phyloP scores from a whole-genome alignment of 2,888 invertebrate species.

The Phoenoteleia sp. region DNA sequence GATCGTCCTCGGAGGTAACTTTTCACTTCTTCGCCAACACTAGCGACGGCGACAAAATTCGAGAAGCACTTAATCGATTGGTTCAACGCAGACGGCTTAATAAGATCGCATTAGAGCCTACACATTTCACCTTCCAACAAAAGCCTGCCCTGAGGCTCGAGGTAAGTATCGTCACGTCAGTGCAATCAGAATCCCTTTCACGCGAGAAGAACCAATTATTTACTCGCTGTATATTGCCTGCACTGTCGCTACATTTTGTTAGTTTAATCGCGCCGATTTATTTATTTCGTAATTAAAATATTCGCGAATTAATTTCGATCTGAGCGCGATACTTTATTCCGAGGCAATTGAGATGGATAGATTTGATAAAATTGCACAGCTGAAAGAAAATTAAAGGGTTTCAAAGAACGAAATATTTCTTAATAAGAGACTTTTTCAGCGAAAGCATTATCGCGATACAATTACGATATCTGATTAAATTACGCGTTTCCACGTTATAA shows the following conservation, averaged over 20 bases:
- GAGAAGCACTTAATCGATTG: constrained; percentile 88
- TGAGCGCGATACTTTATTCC: background rate
- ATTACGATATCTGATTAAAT: background rate
- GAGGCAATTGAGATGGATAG: constrained; percentile 19
- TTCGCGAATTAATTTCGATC: constrained; percentile 23
- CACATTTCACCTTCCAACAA: constrained; percentile 91
- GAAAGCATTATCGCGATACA: no score
- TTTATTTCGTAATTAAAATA: constrained; percentile 46
- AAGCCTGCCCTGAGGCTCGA: constrained; percentile 91
- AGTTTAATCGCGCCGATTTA: constrained; percentile 21
- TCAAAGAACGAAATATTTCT: constrained; percentile 40
- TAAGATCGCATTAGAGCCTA: constrained; percentile 89
- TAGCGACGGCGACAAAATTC: constrained; percentile 87
- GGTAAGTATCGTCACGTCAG: constrained; percentile 86
- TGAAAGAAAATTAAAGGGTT: constrained; percentile 22
- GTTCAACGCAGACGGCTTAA: constrained; percentile 89
- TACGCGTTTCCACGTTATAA: background rate
- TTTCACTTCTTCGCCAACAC: constrained; percentile 87
- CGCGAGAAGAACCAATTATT: constrained; percentile 51
- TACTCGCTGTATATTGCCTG: constrained; percentile 54
- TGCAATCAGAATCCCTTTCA: constrained; percentile 61
- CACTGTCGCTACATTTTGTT: constrained; percentile 20
- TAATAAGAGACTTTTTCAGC: constrained; percentile 25
- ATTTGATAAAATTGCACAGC: constrained; percentile 29
- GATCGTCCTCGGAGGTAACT: constrained; percentile 84